Base-by-base conservation (phyloP, 2,113 vertebrate genomes). In the Sprattus sprattus region DNA sequence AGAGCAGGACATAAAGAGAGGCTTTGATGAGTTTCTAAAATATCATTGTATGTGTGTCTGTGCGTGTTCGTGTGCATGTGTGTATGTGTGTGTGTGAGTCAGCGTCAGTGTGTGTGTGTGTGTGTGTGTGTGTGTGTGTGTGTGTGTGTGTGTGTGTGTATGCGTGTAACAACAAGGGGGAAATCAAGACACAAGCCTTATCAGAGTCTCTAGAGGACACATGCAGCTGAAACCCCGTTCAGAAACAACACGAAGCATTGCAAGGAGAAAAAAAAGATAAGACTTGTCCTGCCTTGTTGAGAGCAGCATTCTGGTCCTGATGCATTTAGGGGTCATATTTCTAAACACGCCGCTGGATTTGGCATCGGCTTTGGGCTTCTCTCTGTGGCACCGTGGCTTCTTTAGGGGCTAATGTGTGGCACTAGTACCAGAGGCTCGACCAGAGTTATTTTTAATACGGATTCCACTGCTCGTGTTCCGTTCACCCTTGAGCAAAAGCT, bases 381-480 rank as follows among this genome's bases (percentile, higher is more conserved):
- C 80, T 85, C 25, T 32, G n/a, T 25, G 44, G 81, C 45, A 52
- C 64, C 25, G 25, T 86, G 47, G 18, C 54, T 75, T 82, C 86
- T 54, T 82, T 81, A 82, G n/a, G 49, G 67, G 80, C 88, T 83
- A 84, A 82, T 13, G 50, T 86, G 82, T 85, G 86, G 82, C 82
- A 39, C 45, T 64, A 84, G 83, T 39, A 86, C 84, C 84, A 80
- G 71, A 71, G 83, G 80, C 81, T 82, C 28, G 5, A 22, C 3
- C n/a, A 32, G 0, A 78, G 87, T 81, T 88, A 89, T 90, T 89
- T 89, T 89, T 90, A 89, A 87, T 81, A 84, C 45, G 39, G 75
- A 84, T 57, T 25, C 82, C 88, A 80, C 25, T 25, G 60, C 82
- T 81, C 86, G 80, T 86, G 45, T 50, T 4, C 71, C 46, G 45